phyloP scores from a whole-genome alignment of 2,888 invertebrate genomes.

The Margaritifera margaritifera region DNA sequence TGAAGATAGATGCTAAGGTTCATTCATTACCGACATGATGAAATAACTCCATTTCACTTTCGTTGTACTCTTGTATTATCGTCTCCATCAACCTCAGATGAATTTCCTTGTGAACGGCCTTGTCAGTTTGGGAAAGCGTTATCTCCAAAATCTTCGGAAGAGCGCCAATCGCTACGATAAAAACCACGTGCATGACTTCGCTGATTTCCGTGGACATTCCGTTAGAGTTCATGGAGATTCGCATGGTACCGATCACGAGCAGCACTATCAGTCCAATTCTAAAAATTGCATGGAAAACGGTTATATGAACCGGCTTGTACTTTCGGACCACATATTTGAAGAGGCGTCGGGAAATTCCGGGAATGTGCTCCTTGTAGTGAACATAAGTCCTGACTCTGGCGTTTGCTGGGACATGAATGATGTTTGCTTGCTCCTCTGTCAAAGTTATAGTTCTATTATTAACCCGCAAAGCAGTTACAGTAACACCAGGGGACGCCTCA shows the following conservation, averaged over 20 bases:
- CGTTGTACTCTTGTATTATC: too few relatives aligned
- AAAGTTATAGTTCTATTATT: too few relatives aligned
- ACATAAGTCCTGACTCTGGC: neutral
- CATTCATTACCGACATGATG: too few relatives aligned
- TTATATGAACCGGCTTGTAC: slow-evolving; percentile 18
- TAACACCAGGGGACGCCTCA: too few relatives aligned
- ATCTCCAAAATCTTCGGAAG: slow-evolving; percentile 24
- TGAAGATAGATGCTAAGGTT: too few relatives aligned
- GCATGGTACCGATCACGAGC: slow-evolving; percentile 5
- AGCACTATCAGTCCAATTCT: slow-evolving; percentile 10
- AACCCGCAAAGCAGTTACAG: too few relatives aligned
- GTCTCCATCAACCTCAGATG: neutral
- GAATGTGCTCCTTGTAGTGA: slow-evolving; percentile 8
- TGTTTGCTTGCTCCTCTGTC: too few relatives aligned
- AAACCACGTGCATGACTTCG: slow-evolving; percentile 32
- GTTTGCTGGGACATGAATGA: too few relatives aligned
- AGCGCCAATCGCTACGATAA: slow-evolving; percentile 24
- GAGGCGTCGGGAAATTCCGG: slow-evolving; percentile 14
- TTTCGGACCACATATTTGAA: slow-evolving; percentile 12
- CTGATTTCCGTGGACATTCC: slow-evolving; percentile 12
- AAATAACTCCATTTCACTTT: too few relatives aligned
- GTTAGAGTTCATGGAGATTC: slow-evolving; percentile 5
- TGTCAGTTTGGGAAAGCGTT: slow-evolving; percentile 13
- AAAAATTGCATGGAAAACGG: slow-evolving; percentile 12
- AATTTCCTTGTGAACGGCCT: slow-evolving; percentile 20